phyloP scores from a whole-genome alignment of 2,797 vertebrate genomes.

The Parauchenoglanis ngamensis region DNA sequence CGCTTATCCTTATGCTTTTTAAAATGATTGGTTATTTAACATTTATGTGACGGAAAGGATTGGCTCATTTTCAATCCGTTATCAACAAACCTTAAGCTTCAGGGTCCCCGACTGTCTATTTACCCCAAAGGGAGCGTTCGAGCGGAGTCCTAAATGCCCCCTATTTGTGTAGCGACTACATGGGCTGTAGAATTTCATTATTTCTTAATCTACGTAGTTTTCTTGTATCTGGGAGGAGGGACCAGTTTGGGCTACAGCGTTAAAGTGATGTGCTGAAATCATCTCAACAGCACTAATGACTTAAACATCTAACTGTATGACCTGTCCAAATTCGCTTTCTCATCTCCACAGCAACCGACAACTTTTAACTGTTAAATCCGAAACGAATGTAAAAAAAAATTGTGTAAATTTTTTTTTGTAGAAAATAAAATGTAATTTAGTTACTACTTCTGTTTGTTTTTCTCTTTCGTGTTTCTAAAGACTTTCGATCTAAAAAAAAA shows the following conservation, averaged over 20 bases:
- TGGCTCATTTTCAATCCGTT: neutral
- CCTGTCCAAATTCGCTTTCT: neutral
- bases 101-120: neutral
- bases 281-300: too few species aligned
- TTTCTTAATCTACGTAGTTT: neutral
- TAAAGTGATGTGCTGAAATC: neutral
- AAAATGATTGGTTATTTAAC: neutral
- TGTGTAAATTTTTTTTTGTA: neutral
- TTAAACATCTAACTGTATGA: neutral
- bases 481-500: neutral
- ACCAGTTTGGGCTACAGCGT: neutral
- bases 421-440: constrained; percentile 29
- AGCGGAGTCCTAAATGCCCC: neutral
- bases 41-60: neutral
- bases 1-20: neutral
- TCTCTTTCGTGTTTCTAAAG: neutral
- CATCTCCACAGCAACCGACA: neutral
- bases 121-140: neutral
- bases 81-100: neutral
- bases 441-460: constrained; percentile 28
- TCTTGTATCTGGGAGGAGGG: neutral
- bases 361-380: neutral
- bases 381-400: neutral
- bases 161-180: neutral
- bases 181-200: neutral